phyloP scores from a whole-genome alignment of 2,888 invertebrate genomes.

The Eupithecia tripunctaria region DNA sequence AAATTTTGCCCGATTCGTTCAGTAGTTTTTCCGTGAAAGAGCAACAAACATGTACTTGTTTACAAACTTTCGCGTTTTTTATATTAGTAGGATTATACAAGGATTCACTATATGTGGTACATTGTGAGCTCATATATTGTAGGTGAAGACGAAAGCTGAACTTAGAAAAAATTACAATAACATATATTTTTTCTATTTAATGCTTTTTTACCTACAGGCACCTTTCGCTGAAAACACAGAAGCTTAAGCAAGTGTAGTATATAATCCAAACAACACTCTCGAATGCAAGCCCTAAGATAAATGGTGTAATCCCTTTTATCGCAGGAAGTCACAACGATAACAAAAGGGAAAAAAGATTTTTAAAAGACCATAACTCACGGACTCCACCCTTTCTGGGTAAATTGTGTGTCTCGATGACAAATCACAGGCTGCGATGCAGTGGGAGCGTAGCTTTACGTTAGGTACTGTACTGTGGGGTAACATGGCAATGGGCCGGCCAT shows the following conservation, averaged over 20 bases:
- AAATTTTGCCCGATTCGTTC: too few relatives aligned
- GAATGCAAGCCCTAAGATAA: conserved; percentile 59
- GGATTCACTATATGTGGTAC: too few relatives aligned
- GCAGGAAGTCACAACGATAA: conserved; percentile 69
- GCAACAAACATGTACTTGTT: too few relatives aligned
- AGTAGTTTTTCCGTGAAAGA: too few relatives aligned
- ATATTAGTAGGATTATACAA: too few relatives aligned
- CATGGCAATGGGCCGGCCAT: too few relatives aligned
- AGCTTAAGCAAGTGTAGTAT: not conserved
- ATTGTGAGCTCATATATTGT: too few relatives aligned
- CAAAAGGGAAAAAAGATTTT: conserved; percentile 74
- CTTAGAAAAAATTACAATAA: too few relatives aligned
- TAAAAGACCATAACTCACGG: conserved; percentile 76
- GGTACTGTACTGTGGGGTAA: too few relatives aligned
- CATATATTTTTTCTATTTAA: not conserved
- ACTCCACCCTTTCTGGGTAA: conserved; percentile 61
- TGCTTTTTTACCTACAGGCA: not conserved
- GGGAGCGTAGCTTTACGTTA: not conserved
- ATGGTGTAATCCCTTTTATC: conserved; percentile 78
- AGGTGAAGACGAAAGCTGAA: too few relatives aligned
- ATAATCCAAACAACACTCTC: conserved; percentile 36
- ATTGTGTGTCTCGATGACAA: conserved; percentile 46
- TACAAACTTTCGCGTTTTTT: too few relatives aligned
- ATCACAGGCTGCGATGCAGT: conserved; percentile 22
- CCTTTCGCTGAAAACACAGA: not conserved